These are phyloP conservation scores for Eclectus roratus DNA, from an alignment of 2,113 vertebrate genomes.

Conservation along the genomic window DNA sequence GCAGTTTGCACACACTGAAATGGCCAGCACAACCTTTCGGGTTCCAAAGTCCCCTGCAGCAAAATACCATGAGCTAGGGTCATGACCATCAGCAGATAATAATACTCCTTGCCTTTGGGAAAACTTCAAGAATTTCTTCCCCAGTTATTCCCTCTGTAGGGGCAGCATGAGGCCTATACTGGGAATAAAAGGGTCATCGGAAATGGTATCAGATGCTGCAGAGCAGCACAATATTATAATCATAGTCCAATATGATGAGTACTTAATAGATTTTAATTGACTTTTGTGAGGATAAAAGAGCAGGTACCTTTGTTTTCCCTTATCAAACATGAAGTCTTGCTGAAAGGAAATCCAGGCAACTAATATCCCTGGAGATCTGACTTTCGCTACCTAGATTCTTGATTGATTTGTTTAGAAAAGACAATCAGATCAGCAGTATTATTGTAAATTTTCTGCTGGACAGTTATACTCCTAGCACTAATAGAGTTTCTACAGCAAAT, in stretches of 20 bases:
- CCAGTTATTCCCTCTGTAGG: background rate
- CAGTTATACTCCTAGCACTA: background rate
- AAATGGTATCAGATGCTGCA: background rate
- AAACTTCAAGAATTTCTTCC: background rate
- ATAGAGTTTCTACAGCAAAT: background rate
- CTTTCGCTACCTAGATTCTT: background rate
- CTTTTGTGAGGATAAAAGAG: background rate
- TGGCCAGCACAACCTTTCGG: background rate
- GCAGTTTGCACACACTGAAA: background rate
- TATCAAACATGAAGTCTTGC: background rate
- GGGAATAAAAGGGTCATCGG: background rate
- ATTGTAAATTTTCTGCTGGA: background rate
- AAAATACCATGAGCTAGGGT: background rate
- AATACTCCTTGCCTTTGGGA: background rate
- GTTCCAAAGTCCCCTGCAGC: slow-evolving; percentile 17
- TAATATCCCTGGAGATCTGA: background rate
- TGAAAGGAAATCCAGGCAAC: background rate
- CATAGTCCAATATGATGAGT: background rate
- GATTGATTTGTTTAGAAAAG: background rate
- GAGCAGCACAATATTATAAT: background rate
- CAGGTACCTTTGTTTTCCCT: background rate
- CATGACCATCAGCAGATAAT: slow-evolving; percentile 5
- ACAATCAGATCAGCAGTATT: background rate
- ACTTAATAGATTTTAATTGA: background rate
- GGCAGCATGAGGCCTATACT: background rate